Evolutionary conservation across 2,113 vertebrate species (phyloP).

Genomic region (Emydocephalus ijimae): DNA sequence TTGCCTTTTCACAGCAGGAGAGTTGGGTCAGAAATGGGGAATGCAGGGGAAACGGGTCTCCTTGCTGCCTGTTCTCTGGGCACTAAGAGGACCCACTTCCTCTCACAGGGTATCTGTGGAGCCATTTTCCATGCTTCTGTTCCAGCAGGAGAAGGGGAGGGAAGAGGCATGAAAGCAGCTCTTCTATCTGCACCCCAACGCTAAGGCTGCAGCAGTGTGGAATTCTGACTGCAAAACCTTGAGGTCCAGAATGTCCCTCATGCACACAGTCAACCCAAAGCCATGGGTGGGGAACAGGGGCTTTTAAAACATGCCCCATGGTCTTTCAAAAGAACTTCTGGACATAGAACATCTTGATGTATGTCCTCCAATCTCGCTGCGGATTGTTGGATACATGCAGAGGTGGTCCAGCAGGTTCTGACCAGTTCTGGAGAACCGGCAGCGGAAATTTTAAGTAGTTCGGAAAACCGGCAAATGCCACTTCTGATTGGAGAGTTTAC

Average conservation of each 20-base stretch:
- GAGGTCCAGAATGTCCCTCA: neutral
- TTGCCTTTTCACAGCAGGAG: neutral
- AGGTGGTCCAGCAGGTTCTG: too few relatives aligned
- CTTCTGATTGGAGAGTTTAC: too few relatives aligned
- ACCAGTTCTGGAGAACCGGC: too few relatives aligned
- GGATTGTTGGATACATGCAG: neutral
- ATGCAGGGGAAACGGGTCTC: neutral
- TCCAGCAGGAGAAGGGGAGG: neutral
- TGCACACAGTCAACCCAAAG: neutral
- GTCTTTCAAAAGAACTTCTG: neutral
- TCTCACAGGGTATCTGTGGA: neutral
- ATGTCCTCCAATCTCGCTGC: neutral
- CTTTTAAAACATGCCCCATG: neutral
- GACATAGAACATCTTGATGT: neutral
- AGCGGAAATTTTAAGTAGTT: too few relatives aligned
- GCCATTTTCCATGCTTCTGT: neutral
- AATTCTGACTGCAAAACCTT: neutral
- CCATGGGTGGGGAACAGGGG: neutral
- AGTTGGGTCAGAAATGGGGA: neutral
- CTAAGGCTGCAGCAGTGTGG: neutral
- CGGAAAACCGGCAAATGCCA: too few relatives aligned
- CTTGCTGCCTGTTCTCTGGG: neutral
- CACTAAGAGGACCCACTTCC: neutral
- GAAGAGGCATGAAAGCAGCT: neutral
- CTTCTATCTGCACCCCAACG: neutral